Evolutionary conservation across 2,888 invertebrate genomes (phyloP), one percentile per base, ranked within the genome.

Genomic region (Ischnus inquisitorius): DNA sequence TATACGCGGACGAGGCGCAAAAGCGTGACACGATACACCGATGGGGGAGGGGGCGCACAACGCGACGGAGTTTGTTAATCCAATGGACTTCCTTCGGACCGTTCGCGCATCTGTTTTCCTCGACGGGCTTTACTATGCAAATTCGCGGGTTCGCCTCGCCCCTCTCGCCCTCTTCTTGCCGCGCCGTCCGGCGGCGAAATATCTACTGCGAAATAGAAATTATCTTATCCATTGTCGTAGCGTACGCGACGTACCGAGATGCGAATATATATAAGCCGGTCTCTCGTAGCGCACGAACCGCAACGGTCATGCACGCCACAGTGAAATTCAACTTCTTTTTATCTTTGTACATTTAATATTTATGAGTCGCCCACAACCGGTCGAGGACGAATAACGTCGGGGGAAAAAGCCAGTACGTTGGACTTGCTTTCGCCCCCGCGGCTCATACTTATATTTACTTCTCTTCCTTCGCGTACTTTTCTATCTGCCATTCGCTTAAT

Each of bases 201-300:
- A 72, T 72, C 43, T n/a, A 25, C 57, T 43, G 25, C 22, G 43
- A 60, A 71, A 62, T 74, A 43, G 43, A 74, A 74, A 74, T 74
- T 46, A 74, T 74, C 60, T 60, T 46, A 60, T 46, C 72, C 72
- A 74, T 74, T 74, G 72, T 60, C 72, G 57, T 28, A 62, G 43
- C 72, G 72, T 46, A 62, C 25, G 60, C 46, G 43, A 60, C 43
- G 60, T 43, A 41, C 25, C 71, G 19, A 34, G 43, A 72, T 72
- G 25, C 71, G 43, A n/a, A 72, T 14, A 57, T 51, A 46, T 46
- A 46, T 46, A 46, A n/a, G n/a, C 43, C 14, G 14, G 69, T 14
- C 46, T 39, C 69, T 46, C 10, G 54, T 10, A 34, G 57, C 57
- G 54, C 41, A 41, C 71, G 39, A 60, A 60, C 57, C 57, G 25